These are phyloP conservation scores for Mormyrus hasselquistii DNA, from an alignment of 2,797 vertebrate species.

Conservation along the genomic window DNA sequence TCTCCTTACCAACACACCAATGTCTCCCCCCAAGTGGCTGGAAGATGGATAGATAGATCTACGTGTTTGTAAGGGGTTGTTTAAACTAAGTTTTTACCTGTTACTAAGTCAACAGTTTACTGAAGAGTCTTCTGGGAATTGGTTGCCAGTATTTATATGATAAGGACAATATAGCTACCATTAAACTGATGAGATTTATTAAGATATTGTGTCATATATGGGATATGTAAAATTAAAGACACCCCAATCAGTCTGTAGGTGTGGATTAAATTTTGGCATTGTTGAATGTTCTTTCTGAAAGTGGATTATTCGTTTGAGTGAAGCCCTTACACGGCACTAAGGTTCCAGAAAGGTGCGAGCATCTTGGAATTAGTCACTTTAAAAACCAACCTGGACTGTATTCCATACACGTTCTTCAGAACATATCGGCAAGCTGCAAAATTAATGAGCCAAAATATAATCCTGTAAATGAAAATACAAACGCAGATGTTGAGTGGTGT, in stretches of 20 bases:
- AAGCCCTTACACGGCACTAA: not conserved
- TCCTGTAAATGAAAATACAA: constrained; percentile 3
- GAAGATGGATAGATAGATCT: not conserved
- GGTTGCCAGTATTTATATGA: not conserved
- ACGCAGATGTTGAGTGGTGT: constrained; percentile 8
- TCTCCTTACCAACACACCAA: not conserved
- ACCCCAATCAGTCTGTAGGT: not conserved
- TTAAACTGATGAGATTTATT: not conserved
- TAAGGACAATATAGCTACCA: not conserved
- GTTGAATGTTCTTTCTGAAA: not conserved
- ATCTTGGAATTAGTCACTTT: not conserved
- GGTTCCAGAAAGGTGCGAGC: not conserved
- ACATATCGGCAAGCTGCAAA: constrained; percentile 42
- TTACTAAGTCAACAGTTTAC: not conserved
- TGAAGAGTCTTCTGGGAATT: not conserved
- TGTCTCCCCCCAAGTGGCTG: not conserved
- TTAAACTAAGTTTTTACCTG: not conserved
- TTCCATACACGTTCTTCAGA: constrained; percentile 21
- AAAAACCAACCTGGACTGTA: not conserved
- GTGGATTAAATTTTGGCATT: not conserved
- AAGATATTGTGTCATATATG: not conserved
- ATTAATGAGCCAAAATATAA: constrained; percentile 22
- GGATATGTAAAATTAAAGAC: not conserved
- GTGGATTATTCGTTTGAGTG: not conserved
- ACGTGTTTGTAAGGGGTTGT: not conserved